These are phyloP conservation scores for Phalanger gymnotis DNA, from an alignment of 2,797 vertebrate species.

Conservation along the genomic window DNA sequence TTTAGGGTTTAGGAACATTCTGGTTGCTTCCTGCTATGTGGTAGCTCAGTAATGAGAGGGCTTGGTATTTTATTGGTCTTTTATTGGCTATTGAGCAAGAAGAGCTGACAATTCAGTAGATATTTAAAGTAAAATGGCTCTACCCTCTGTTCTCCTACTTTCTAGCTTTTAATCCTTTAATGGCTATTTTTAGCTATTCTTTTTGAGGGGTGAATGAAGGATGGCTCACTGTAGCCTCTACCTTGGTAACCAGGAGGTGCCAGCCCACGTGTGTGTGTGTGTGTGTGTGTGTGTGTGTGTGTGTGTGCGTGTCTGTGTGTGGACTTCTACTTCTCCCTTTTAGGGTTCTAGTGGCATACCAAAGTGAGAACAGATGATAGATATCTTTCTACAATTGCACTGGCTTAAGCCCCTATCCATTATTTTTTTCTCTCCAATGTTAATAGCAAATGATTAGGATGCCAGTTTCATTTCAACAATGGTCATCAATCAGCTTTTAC, in stretches of 20 bases:
- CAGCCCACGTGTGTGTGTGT: neutral
- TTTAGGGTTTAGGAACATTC: neutral
- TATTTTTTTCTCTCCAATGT: too few relatives aligned
- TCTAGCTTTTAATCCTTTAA: neutral
- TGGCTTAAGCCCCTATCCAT: too few relatives aligned
- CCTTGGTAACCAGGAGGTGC: too few relatives aligned
- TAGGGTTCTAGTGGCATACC: too few relatives aligned
- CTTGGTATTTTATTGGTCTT: neutral
- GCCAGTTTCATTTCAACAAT: too few relatives aligned
- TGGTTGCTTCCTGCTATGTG: neutral
- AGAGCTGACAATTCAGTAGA: neutral
- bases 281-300: too few relatives aligned
- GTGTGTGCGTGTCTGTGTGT: too few relatives aligned
- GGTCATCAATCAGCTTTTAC: neutral
- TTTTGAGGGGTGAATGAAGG: neutral
- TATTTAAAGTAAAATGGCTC: neutral
- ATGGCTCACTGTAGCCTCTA: neutral
- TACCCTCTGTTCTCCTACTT: neutral
- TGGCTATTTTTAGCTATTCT: neutral
- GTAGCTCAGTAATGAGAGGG: neutral
- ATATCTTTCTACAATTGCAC: too few relatives aligned
- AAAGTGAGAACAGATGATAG: too few relatives aligned
- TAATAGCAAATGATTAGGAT: neutral
- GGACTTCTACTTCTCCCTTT: too few relatives aligned
- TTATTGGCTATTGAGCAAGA: neutral